Conservation (phyloP, 2,888 invertebrate species). For the Ormyrus pomaceus region DNA sequence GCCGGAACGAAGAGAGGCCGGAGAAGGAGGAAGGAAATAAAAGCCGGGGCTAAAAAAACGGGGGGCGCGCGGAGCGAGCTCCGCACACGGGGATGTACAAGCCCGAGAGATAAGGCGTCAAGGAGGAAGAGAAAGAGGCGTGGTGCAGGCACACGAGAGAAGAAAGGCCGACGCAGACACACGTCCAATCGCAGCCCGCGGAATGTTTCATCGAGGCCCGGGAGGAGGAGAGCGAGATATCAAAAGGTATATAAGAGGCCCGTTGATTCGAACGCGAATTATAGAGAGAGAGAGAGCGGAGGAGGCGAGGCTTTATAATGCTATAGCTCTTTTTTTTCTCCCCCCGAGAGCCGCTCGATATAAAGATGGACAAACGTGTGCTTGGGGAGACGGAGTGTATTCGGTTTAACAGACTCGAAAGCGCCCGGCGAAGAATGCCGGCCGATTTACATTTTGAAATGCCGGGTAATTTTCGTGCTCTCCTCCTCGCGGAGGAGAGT, state of each 20-base stretch:
- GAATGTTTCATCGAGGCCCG: slow-evolving; percentile 5
- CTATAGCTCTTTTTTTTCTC: too few relatives aligned
- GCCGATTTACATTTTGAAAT: too few relatives aligned
- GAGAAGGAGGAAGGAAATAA: not conserved
- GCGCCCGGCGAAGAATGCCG: too few relatives aligned
- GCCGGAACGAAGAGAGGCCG: not conserved
- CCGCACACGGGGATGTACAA: not conserved
- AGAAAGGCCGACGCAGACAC: slow-evolving; percentile 14
- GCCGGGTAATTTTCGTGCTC: too few relatives aligned
- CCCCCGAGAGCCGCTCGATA: too few relatives aligned
- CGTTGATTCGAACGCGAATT: slow-evolving; percentile 4
- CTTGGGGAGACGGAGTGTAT: too few relatives aligned
- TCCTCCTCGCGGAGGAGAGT: too few relatives aligned
- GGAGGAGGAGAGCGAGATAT: not conserved
- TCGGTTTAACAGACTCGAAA: too few relatives aligned
- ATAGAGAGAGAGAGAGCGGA: not conserved
- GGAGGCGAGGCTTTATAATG: too few relatives aligned
- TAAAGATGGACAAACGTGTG: too few relatives aligned
- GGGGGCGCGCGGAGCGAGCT: not conserved
- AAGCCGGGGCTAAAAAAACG: not conserved
- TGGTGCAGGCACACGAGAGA: slow-evolving; percentile 17
- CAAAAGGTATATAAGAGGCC: not conserved
- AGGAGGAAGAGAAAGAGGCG: slow-evolving; percentile 43
- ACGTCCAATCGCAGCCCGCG: slow-evolving; percentile 42
- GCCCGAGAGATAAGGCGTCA: not conserved